phyloP scores from a whole-genome alignment of 2,888 invertebrate species.

The Ectemnius cavifrons region DNA sequence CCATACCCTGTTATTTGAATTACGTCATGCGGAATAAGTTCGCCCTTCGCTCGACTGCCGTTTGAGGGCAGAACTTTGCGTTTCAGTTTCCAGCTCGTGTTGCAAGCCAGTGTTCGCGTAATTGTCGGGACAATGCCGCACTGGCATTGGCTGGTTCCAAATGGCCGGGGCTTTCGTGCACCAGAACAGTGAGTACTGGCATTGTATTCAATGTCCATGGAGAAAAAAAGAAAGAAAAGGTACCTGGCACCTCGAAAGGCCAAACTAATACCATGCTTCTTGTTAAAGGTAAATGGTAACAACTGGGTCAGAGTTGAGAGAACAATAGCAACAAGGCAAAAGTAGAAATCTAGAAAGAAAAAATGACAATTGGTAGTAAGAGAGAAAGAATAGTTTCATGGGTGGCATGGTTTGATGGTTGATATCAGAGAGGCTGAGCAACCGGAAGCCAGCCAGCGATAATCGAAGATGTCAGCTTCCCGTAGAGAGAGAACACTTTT shows the following conservation, averaged over 20 bases:
- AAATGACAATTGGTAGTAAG: background rate
- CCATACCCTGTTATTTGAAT: too few relatives aligned
- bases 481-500: background rate
- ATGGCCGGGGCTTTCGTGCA: too few relatives aligned
- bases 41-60: too few relatives aligned
- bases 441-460: background rate
- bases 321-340: background rate
- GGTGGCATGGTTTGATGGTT: background rate
- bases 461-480: conserved; percentile 4
- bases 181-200: background rate
- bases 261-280: background rate
- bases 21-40: too few relatives aligned
- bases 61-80: too few relatives aligned
- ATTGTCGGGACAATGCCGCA: too few relatives aligned
- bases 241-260: background rate
- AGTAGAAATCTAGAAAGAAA: background rate
- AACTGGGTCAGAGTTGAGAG: background rate
- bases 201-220: background rate
- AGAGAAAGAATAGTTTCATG: background rate
- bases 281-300: background rate
- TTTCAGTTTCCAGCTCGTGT: too few relatives aligned
- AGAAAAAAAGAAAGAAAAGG: too few relatives aligned
- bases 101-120: too few relatives aligned
- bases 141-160: too few relatives aligned
- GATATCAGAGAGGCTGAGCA: background rate